Evolutionary conservation across 2,113 vertebrate species (phyloP).

Genomic region (Natator depressus): DNA sequence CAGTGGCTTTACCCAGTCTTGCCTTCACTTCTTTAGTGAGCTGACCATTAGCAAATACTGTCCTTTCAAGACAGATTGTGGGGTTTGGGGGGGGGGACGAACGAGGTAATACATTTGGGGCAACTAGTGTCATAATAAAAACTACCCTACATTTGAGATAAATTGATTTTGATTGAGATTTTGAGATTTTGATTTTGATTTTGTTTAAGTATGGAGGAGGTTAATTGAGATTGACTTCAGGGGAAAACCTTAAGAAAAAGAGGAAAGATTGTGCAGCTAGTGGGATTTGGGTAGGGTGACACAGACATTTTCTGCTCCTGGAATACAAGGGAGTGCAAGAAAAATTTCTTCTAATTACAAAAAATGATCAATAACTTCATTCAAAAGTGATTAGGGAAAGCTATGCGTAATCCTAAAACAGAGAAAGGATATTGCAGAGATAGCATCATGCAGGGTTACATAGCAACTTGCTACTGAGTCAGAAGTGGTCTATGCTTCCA

Average conservation of each 20-base stretch:
- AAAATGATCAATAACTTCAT: not conserved
- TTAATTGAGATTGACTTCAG: too few species aligned
- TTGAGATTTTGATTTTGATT: not conserved
- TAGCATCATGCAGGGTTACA: not conserved
- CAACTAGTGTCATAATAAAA: constrained; percentile 38
- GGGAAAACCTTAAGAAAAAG: too few species aligned
- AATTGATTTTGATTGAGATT: not conserved
- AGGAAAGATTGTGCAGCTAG: too few species aligned
- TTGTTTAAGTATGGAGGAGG: too few species aligned
- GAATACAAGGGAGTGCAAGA: not conserved
- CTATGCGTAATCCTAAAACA: not conserved
- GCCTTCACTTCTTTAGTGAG: too few species aligned
- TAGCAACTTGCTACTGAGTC: not conserved
- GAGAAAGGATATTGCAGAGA: not conserved
- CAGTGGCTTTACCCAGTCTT: too few species aligned
- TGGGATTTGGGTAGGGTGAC: not conserved
- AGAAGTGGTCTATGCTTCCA: not conserved
- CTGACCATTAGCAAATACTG: too few species aligned
- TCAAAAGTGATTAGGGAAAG: not conserved
- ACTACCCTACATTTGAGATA: constrained; percentile 8
- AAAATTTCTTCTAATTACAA: not conserved
- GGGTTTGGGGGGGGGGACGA: too few species aligned
- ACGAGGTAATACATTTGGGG: not conserved
- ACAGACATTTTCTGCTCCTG: not conserved
- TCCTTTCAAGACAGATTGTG: too few species aligned